Evolutionary conservation across 1,140 invertebrate genomes (phyloP).

Genomic region (Orius insidiosus): DNA sequence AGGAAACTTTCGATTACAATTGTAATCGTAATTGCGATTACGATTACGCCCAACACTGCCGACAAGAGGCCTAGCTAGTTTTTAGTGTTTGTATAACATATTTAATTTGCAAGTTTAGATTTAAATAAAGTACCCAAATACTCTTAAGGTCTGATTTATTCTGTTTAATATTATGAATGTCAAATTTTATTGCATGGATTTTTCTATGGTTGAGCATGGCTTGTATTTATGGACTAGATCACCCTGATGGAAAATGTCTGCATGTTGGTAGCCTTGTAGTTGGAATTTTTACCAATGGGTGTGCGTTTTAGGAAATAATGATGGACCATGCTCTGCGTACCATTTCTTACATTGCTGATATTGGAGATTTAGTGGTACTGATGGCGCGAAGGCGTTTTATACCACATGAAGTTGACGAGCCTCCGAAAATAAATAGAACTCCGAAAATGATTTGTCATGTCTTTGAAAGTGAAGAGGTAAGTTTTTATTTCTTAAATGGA

Average conservation of each 20-base stretch:
- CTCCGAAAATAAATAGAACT: constrained; percentile 74
- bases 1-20: too few relatives aligned
- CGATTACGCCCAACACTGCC: too few relatives aligned
- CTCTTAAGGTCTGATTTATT: too few relatives aligned
- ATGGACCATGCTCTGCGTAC: constrained; percentile 98
- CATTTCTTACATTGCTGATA: constrained; percentile 99
- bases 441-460: constrained; percentile 99
- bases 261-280: too few relatives aligned
- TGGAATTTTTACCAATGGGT: not conserved
- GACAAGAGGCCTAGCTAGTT: too few relatives aligned
- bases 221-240: not conserved
- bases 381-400: constrained; percentile 91
- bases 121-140: too few relatives aligned
- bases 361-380: constrained; percentile 93
- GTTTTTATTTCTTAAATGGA: constrained; percentile 51
- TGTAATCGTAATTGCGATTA: too few relatives aligned
- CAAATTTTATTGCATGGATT: too few relatives aligned
- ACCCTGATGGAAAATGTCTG: not conserved
- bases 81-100: too few relatives aligned
- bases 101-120: too few relatives aligned
- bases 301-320: constrained; percentile 92
- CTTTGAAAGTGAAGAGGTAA: constrained; percentile 97
- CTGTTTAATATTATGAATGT: too few relatives aligned
- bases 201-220: not conserved
- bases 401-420: constrained; percentile 65